Evolutionary conservation across 2,113 vertebrate species (phyloP), one percentile per base, ranked within the genome.

Genomic region (Pheucticus melanocephalus): DNA sequence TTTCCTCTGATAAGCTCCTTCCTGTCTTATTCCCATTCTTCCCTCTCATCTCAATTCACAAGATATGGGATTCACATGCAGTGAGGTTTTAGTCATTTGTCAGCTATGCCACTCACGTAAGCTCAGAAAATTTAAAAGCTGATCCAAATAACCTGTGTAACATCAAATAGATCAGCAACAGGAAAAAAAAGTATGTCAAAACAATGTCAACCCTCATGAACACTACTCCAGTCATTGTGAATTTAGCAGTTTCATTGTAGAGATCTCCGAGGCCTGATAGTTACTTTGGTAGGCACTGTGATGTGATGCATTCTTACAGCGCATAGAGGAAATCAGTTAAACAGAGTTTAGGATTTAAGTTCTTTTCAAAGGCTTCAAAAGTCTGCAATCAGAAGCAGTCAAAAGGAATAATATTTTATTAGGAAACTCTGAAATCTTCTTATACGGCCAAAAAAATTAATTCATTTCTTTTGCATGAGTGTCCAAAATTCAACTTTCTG

Each of bases 1-100:
- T 94, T 96, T 71, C 68, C 69, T 93, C 57, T 82, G 61, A 82
- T 90, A 94, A 92, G 42, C 42, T 81, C 45, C 85, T 96, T 94
- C 95, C 59, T 2, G 0, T 79, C 84, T 87, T 82, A 85, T 39
- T 91, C n/a, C 56, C 40, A 88, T 89, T 85, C 73, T 95, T 61
- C 44, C 27, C 28, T 84, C 90, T 94, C 81, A 80, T 80, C 83
- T 77, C 47, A 86, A 7, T 65, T 80, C 91, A 66, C 59, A 96
- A 89, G 59, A 93, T n/a, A 80, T 0, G 1, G 70, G 37, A 77
- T 81, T 86, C 63, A 72, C 59, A 39, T 3, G 17, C 14, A 6
- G 27, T 45, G 51, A 77, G 15, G 21, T 14, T 77, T 92, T 90
- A 90, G 51, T 53, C 5, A 66, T 78, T 96, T 82, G 48, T 48